These are phyloP conservation scores for Pseudomyrmex pallidus DNA, from an alignment of 1,140 invertebrate species.

Conservation along the genomic window DNA sequence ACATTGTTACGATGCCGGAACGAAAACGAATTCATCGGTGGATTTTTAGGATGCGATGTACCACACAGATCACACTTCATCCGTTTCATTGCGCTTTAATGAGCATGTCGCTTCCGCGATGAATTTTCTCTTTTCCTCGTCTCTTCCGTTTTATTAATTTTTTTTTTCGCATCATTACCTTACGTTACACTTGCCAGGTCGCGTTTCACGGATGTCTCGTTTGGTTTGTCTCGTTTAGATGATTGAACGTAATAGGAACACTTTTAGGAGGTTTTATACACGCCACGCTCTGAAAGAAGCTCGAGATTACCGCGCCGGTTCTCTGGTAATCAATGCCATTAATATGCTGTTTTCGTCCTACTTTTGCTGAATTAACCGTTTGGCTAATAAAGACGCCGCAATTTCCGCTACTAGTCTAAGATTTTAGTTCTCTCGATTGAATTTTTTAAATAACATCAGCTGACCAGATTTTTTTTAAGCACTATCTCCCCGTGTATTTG, in stretches of 20 bases:
- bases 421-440: background rate
- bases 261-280: slow-evolving; percentile 9
- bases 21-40: background rate
- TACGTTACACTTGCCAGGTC: slow-evolving; percentile 26
- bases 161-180: slow-evolving; percentile 38
- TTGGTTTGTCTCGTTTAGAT: slow-evolving; percentile 19
- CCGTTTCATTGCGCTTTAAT: slow-evolving; percentile 12
- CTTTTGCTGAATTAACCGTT: background rate
- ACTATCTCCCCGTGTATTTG: too few species aligned
- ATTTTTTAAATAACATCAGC: too few species aligned
- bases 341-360: background rate
- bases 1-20: background rate
- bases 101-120: slow-evolving; percentile 6
- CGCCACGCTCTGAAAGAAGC: slow-evolving; percentile 35
- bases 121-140: background rate
- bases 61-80: slow-evolving; percentile 13
- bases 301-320: background rate
- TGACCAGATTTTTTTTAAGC: too few species aligned
- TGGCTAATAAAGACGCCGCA: background rate
- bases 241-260: slow-evolving; percentile 5
- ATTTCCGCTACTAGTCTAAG: background rate
- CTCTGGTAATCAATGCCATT: slow-evolving; percentile 1
- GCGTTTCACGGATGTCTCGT: slow-evolving; percentile 24
- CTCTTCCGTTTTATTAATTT: background rate
- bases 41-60: background rate